Evolutionary conservation across 2,113 vertebrate genomes (phyloP).

Genomic region (Rhegmatorhina hoffmannsi): DNA sequence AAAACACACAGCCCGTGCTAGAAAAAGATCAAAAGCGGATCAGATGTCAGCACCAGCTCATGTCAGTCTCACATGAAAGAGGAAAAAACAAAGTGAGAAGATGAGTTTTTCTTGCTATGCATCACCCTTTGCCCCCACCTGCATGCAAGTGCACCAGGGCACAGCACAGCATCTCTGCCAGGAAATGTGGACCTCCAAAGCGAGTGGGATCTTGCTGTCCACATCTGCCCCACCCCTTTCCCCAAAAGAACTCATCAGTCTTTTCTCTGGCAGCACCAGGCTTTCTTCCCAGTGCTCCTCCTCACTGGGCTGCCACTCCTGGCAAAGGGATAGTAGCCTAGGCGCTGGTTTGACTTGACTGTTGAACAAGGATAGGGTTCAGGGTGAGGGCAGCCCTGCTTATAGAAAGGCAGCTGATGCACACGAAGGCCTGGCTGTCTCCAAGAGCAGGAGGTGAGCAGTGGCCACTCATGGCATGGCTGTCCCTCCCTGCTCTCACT

Average conservation of each 20-base stretch:
- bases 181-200: accelerated
- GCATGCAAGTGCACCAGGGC: background rate
- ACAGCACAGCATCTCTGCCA: background rate
- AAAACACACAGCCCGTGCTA: background rate
- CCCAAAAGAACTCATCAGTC: accelerated
- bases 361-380: accelerated
- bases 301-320: background rate
- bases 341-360: background rate
- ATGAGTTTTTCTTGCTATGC: background rate
- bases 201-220: accelerated
- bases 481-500: accelerated
- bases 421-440: accelerated
- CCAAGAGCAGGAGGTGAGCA: background rate
- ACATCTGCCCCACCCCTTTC: background rate
- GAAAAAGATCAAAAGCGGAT: constrained; percentile 51
- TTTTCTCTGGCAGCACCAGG: background rate
- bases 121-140: accelerated
- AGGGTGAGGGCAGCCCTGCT: background rate
- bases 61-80: background rate
- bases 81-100: constrained; percentile 12
- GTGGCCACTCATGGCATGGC: accelerated
- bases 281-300: background rate
- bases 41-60: constrained; percentile 2
- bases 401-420: background rate
- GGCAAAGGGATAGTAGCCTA: background rate